Conservation (phyloP, 2,797 vertebrate genomes). For the Leptatherina wallacei region DNA sequence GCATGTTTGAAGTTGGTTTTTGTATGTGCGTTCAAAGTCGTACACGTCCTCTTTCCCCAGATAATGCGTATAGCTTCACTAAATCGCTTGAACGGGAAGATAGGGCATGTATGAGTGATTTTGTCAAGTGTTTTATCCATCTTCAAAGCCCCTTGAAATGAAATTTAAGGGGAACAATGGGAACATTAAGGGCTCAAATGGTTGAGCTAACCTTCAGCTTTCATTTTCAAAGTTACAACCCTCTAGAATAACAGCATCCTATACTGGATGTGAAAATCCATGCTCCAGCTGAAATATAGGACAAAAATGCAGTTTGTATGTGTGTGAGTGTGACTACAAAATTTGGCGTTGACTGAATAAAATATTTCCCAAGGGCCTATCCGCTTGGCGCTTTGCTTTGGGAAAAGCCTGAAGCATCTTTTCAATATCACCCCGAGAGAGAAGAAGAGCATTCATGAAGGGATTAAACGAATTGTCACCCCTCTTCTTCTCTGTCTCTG, state of each 20-base stretch:
- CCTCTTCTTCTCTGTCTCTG: constrained; percentile 40
- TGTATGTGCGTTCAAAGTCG: constrained; percentile 17
- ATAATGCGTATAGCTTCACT: constrained; percentile 10
- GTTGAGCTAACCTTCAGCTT: constrained; percentile 55
- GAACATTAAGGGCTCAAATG: constrained; percentile 48
- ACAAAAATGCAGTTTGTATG: constrained; percentile 61
- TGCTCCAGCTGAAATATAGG: constrained; percentile 66
- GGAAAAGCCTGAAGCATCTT: constrained; percentile 74
- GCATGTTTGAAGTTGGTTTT: constrained; percentile 14
- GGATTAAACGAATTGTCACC: constrained; percentile 75
- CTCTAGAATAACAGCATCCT: constrained; percentile 27
- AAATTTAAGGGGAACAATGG: constrained; percentile 39
- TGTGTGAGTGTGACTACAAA: constrained; percentile 62
- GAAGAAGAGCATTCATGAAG: constrained; percentile 64
- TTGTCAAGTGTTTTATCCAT: constrained; percentile 37
- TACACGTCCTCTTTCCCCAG: constrained; percentile 5
- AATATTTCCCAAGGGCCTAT: constrained; percentile 77
- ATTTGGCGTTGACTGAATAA: constrained; percentile 78
- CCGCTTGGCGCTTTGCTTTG: constrained; percentile 68
- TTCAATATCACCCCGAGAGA: constrained; percentile 70
- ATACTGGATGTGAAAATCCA: constrained; percentile 48
- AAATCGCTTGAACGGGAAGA: constrained; percentile 19
- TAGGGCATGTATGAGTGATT: constrained; percentile 5
- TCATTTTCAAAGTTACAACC: constrained; percentile 53
- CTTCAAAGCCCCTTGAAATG: constrained; percentile 47